Base-by-base conservation (phyloP, 2,888 invertebrate genomes). In the Tetragonula carbonaria region DNA sequence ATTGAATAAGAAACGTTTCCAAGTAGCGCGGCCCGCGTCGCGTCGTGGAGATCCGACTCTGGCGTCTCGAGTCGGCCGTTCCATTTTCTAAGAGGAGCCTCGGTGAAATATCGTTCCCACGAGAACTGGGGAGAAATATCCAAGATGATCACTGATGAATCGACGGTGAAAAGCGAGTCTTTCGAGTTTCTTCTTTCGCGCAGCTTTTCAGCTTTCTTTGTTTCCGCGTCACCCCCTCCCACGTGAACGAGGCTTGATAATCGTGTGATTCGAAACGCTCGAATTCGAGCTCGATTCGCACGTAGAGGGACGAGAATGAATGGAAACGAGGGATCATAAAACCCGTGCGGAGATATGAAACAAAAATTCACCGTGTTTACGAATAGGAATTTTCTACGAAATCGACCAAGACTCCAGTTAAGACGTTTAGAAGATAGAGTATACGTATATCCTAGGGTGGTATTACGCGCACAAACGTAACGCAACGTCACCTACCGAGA, bases 321-420 rank as follows among this genome's bases (percentile, higher is more conserved):
- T 1, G 2, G 13, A 57, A 14, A 57, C 6, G 62, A 6, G 16
- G 62, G 2, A 45, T 78, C 66, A 45, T 67, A 2, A 53, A 23
- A 51, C 51, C 38, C 57, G 65, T 78, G 68, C 70, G n/a, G 76
- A 82, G 38, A 8, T 8, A 38, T 8, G 8, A 38, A 38, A 38
- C 38, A 38, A 68, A 74, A 68, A 78, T 68, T 70, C 84, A 70
- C 38, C 38, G 0, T 63, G 78, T 81, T 81, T 86, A 87, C 86
- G 82, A 82, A 86, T 86, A 89, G 82, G 77, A 86, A 83, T 88
- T 90, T 90, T 90, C 87, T 89, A 90, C 85, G 84, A 88, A 89
- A 89, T 86, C 84, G 89, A 90, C 90, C 90, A 90, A 90, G 83
- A 87, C 83, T 87, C 79, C 84, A 80, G 73, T 89, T 87, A 84